Percentiles rank a stretch among this genome's conserved stretches.
phyloP scores from a whole-genome alignment of 2,113 vertebrate genomes.

The Formicarius rufipectus region DNA sequence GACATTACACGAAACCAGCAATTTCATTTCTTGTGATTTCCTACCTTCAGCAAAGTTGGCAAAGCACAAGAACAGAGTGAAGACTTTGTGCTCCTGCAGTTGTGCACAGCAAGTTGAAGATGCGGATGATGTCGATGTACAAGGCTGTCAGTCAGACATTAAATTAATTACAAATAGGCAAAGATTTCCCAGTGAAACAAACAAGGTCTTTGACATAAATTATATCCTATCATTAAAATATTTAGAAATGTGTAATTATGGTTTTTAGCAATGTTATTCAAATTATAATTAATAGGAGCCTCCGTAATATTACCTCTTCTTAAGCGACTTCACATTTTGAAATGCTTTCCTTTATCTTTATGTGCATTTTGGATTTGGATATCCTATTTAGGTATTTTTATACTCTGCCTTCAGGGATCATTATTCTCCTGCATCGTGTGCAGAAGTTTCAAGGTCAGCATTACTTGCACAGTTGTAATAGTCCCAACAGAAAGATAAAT shows the following conservation, averaged over 20 bases:
- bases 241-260: constrained; percentile 40
- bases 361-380: constrained; percentile 67
- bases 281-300: constrained; percentile 34
- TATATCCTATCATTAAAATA: constrained; percentile 58
- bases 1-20: background rate
- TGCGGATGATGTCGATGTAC: background rate
- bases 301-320: constrained; percentile 18
- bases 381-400: constrained; percentile 71
- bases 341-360: constrained; percentile 55
- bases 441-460: constrained; percentile 79
- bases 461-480: constrained; percentile 76
- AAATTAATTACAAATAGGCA: constrained; percentile 55
- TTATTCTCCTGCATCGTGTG: constrained; percentile 71
- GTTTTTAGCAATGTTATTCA: constrained; percentile 18
- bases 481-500: constrained; percentile 81
- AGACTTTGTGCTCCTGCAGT: background rate
- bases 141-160: constrained; percentile 18
- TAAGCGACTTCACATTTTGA: constrained; percentile 23
- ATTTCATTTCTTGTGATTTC: background rate
- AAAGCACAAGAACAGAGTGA: background rate
- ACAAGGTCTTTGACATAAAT: constrained; percentile 39
- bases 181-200: constrained; percentile 56
- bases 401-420: constrained; percentile 75
- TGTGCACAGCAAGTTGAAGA: background rate
- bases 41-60: background rate